A percentile compares a stretch with the other conserved stretches of the same genome.
These are phyloP conservation scores for Listronotus oregonensis DNA, from an alignment of 1,140 invertebrate genomes.

Conservation along the genomic window DNA sequence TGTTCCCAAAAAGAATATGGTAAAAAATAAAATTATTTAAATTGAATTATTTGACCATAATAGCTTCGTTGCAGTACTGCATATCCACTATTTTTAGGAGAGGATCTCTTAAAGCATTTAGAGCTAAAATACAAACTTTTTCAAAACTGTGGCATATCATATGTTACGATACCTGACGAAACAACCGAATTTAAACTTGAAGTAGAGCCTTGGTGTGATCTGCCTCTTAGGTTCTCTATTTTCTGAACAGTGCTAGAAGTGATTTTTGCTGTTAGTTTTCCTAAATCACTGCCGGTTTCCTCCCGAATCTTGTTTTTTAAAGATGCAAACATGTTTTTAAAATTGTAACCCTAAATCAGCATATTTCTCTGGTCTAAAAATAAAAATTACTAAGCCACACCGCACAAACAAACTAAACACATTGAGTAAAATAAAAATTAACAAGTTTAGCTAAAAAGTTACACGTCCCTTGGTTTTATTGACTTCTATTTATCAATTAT, in stretches of 20 bases:
- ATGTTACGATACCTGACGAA: conserved; percentile 38
- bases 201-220: conserved; percentile 65
- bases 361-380: conserved; percentile 3
- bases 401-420: background rate
- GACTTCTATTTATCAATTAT: conserved; percentile 13
- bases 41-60: too few species aligned
- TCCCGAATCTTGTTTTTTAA: conserved; percentile 76
- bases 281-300: conserved; percentile 73
- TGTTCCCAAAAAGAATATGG: too few species aligned
- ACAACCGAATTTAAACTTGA: conserved; percentile 65
- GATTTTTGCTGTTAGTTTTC: conserved; percentile 57
- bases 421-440: background rate
- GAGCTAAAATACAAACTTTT: too few species aligned
- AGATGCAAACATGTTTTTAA: conserved; percentile 62
- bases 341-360: background rate
- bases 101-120: too few species aligned
- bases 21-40: too few species aligned
- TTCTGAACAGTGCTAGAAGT: conserved; percentile 58
- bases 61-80: too few species aligned
- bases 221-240: conserved; percentile 59
- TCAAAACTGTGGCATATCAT: too few species aligned
- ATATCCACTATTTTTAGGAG: too few species aligned
- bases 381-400: background rate
- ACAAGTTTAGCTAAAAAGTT: background rate
- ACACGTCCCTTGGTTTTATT: conserved; percentile 9